Conservation (phyloP, 2,113 vertebrate genomes). For the Ctenodactylus gundi region DNA sequence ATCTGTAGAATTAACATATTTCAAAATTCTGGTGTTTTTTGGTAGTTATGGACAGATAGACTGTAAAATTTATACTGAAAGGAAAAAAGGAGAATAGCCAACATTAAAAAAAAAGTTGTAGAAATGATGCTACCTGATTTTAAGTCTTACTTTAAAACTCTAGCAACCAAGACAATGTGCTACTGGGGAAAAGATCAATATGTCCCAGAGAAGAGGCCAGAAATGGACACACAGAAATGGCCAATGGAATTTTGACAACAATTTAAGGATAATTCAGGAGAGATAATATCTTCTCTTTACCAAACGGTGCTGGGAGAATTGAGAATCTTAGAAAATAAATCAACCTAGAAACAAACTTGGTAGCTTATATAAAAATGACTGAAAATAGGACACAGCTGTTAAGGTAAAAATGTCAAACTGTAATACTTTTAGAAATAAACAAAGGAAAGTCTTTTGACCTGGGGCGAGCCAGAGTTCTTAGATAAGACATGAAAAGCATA, state of each 20-base stretch:
- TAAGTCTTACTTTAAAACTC: not conserved
- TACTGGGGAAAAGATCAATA: not conserved
- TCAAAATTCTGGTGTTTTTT: not conserved
- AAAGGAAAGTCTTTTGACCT: slow-evolving; percentile 9
- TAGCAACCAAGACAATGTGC: not conserved
- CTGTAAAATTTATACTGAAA: slow-evolving; percentile 12
- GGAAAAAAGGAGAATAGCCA: not conserved
- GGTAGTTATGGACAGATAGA: not conserved
- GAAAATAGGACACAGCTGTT: not conserved
- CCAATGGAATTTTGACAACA: not conserved
- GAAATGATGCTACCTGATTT: not conserved
- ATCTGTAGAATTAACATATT: not conserved
- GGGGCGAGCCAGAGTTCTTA: not conserved
- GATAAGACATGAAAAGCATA: not conserved
- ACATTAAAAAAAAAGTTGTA: slow-evolving; percentile 14
- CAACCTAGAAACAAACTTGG: not conserved
- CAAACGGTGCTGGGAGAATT: not conserved
- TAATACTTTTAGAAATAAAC: not conserved
- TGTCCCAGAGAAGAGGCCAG: not conserved
- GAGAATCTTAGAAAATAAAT: not conserved
- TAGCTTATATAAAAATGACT: not conserved
- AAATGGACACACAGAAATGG: not conserved
- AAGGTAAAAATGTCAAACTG: not conserved
- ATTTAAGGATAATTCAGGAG: slow-evolving; percentile 4
- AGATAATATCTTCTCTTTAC: not conserved